phyloP scores from a whole-genome alignment of 2,113 vertebrate species.

The Mobula hypostoma region DNA sequence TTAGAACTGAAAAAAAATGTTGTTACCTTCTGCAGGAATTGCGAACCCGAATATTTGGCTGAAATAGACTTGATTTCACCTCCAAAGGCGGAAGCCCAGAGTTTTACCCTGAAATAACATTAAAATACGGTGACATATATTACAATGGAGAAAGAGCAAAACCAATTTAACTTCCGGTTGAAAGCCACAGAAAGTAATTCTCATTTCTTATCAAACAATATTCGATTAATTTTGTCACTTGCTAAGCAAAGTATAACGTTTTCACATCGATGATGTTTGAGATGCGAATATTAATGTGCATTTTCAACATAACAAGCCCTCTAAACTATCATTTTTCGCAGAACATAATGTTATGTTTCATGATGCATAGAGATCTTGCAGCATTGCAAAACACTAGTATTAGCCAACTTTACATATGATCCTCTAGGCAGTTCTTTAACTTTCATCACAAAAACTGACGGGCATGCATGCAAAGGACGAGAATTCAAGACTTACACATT shows the following conservation, averaged over 20 bases:
- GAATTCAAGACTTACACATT: conserved; percentile 78
- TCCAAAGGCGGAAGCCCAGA: conserved; percentile 97
- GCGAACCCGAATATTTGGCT: conserved; percentile 94
- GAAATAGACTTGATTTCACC: conserved; percentile 98
- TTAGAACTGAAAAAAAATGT: background rate
- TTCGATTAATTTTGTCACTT: background rate
- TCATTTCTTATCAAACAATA: background rate
- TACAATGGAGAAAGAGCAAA: conserved; percentile 1
- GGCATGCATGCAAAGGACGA: background rate
- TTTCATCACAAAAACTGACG: background rate
- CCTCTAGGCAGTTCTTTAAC: background rate
- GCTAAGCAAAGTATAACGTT: background rate
- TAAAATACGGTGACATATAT: background rate
- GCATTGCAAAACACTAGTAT: conserved; percentile 6
- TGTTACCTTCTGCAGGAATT: conserved; percentile 95
- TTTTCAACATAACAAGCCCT: background rate
- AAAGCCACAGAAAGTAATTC: background rate
- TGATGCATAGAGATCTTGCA: conserved; percentile 26
- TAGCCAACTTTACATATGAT: conserved; percentile 4
- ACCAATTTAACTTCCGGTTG: background rate
- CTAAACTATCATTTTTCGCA: conserved; percentile 8
- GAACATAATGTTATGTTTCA: background rate
- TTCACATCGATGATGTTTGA: background rate
- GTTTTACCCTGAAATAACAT: conserved; percentile 73
- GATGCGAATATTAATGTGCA: background rate